Conservation (phyloP, 2,113 vertebrate genomes). For the Lutjanus erythropterus region DNA sequence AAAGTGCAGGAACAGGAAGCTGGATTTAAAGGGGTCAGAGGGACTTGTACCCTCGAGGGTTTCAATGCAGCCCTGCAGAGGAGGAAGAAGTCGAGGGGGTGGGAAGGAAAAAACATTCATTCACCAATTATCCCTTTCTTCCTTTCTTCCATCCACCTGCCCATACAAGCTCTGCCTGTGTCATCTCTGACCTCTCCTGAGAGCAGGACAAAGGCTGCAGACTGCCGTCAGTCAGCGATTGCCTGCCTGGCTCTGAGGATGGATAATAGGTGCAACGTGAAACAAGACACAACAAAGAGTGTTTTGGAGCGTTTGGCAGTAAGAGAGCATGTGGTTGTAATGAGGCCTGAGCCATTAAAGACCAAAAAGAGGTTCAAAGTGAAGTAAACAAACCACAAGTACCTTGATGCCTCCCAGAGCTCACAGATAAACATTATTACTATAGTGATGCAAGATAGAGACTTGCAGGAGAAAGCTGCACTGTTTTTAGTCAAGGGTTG, state of each 20-base stretch:
- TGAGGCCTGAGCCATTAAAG: slow-evolving; percentile 57
- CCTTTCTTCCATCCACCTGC: slow-evolving; percentile 33
- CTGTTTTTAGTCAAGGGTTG: background rate
- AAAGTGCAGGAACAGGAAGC: slow-evolving; percentile 66
- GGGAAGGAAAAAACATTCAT: slow-evolving; percentile 43
- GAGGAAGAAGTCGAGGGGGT: background rate
- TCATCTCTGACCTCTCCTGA: slow-evolving; percentile 40
- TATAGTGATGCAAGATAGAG: slow-evolving; percentile 9
- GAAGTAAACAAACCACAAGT: slow-evolving; percentile 59
- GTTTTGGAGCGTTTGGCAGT: slow-evolving; percentile 36
- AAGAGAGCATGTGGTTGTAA: slow-evolving; percentile 67
- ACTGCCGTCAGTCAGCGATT: slow-evolving; percentile 1
- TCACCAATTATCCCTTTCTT: slow-evolving; percentile 36
- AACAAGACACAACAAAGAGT: slow-evolving; percentile 48
- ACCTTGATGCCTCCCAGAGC: slow-evolving; percentile 42
- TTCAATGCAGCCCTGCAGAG: slow-evolving; percentile 21
- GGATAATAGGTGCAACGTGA: slow-evolving; percentile 53
- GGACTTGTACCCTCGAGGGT: slow-evolving; percentile 47
- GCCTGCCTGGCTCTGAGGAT: slow-evolving; percentile 15
- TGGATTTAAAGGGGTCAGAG: slow-evolving; percentile 55
- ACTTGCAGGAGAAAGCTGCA: slow-evolving; percentile 11
- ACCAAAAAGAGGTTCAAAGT: slow-evolving; percentile 34
- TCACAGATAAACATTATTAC: slow-evolving; percentile 58
- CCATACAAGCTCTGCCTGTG: background rate
- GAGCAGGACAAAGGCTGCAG: slow-evolving; percentile 37